These are phyloP conservation scores for Opisthocomus hoazin DNA, from an alignment of 2,113 vertebrate species.

Conservation along the genomic window DNA sequence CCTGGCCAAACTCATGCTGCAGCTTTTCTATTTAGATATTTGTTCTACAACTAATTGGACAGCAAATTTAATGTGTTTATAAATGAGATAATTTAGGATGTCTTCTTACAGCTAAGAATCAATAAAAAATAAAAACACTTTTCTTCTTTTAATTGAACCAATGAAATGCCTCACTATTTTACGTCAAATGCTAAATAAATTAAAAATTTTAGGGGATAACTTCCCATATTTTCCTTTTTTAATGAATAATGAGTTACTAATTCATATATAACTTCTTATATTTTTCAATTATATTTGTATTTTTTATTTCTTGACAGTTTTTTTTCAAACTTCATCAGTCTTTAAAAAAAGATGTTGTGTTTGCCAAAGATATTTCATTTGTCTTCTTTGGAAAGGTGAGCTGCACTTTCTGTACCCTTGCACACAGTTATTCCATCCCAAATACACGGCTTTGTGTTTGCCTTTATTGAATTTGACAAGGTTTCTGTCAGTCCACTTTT, in stretches of 20 bases:
- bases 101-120: not conserved
- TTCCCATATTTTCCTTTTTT: not conserved
- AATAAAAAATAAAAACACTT: not conserved
- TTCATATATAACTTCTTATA: not conserved
- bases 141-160: not conserved
- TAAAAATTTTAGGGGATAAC: not conserved
- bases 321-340: not conserved
- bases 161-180: not conserved
- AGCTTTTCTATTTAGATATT: constrained; percentile 3
- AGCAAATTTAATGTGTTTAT: not conserved
- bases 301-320: not conserved
- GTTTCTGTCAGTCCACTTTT: not conserved
- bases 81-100: not conserved
- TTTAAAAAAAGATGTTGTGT: not conserved
- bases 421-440: not conserved
- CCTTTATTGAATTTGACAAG: not conserved
- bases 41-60: not conserved
- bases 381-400: not conserved
- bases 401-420: not conserved
- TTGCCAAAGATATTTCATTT: not conserved
- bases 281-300: not conserved
- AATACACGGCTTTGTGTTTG: not conserved
- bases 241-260: not conserved
- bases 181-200: not conserved
- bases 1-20: not conserved